Percentiles rank a stretch among this genome's conserved stretches.
phyloP scores from a whole-genome alignment of 2,888 invertebrate genomes.

The Xestia c-nigrum region DNA sequence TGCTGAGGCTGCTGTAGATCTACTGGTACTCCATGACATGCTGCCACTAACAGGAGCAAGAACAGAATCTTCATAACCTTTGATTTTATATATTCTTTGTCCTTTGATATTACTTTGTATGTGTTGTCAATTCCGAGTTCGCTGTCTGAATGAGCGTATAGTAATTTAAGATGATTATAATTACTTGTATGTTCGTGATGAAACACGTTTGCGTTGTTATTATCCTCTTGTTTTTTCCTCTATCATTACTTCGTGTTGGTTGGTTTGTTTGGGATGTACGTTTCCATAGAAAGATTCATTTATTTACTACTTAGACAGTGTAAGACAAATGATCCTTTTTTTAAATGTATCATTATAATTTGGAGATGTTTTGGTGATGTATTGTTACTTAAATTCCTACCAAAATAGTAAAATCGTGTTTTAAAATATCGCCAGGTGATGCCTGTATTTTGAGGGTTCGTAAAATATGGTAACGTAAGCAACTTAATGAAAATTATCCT shows the following conservation, averaged over 20 bases:
- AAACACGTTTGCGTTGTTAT: not conserved
- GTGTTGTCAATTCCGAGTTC: not conserved
- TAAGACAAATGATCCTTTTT: too few relatives aligned
- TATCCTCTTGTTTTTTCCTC: conserved; percentile 17
- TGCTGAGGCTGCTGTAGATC: not conserved
- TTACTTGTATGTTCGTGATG: not conserved
- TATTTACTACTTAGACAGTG: not conserved
- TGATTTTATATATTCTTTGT: not conserved
- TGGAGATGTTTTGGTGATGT: not conserved
- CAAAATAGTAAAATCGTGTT: not conserved
- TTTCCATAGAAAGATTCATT: not conserved
- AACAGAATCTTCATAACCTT: conserved; percentile 7
- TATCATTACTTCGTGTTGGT: not conserved
- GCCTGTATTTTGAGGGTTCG: not conserved
- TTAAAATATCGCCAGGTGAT: not conserved
- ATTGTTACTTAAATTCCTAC: not conserved
- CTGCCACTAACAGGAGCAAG: conserved; percentile 8
- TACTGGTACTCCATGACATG: conserved; percentile 15
- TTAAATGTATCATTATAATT: too few relatives aligned
- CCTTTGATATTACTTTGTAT: not conserved
- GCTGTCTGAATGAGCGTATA: conserved; percentile 18
- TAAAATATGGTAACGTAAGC: not conserved
- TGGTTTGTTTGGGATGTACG: not conserved
- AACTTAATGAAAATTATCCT: not conserved
- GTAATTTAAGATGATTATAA: not conserved